Base-by-base conservation (phyloP, 1,140 invertebrate species). In the Rhopalosiphum maidis region DNA sequence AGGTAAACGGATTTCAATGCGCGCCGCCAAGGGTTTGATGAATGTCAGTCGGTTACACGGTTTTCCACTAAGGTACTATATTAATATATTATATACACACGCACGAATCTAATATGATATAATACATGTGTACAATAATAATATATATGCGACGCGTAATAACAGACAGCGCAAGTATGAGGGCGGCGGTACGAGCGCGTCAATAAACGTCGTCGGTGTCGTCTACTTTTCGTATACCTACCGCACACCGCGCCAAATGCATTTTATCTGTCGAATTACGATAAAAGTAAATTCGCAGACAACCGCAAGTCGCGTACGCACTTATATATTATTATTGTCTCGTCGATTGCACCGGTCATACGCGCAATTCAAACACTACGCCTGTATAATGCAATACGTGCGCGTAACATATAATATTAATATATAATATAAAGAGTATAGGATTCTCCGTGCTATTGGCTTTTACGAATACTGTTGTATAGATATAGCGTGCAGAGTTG, bases 1-100 rank as follows among this genome's bases (percentile, higher is more conserved):
- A 87, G 86, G 86, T 87, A 88, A 88, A 88, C 86, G 86, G 43
- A 30, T 35, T 88, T 35, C 30, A 30, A 77, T 77, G 60, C n/a
- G 86, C 86, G 86, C 43, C 60, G 60, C 60, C 30, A 0, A n/a
- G 23, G 48, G 54, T 60, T 90, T 90, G 89, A 90, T 43, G 89
- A 35, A 90, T 88, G 86, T 88, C 89, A 35, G 54, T 60, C 51
- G 89, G 25, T 1, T 90, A 90, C 89, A 90, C 54, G 54, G 54
- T 90, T 90, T 90, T 90, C 89, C 89, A 90, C 89, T 90, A 90
- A 51, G 22, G 86, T 51, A 51, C 30, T 48, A 30, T 43, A 41
- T 41, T 41, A 1, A 41, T 41, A 85, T 41, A 83, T 41, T 21
- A 41, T 41, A 41, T 3, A 51, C 48, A 51, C 48, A 51, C 48